Base-by-base conservation (phyloP, 2,888 invertebrate genomes). In the Odontocolon sp. region DNA sequence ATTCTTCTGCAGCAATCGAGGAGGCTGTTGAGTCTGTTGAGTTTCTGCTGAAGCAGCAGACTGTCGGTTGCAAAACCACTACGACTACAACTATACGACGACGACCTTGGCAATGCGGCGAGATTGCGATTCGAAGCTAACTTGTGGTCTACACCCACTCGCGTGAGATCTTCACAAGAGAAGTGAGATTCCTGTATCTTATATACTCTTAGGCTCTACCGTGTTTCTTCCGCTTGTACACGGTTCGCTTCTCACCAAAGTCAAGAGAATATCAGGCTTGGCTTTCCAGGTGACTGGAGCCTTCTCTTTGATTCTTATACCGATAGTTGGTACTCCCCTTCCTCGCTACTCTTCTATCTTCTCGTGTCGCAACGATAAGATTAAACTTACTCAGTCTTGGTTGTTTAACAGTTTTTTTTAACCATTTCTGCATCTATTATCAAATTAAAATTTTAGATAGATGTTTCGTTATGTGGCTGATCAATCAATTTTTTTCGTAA, bases 81-180 rank as follows among this genome's bases (percentile, higher is more conserved):
- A 47, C 63, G 33, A 23, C 47, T 36, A 33, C 63, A 33, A 47
- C 63, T 23, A 47, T 47, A 45, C 63, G 11, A 63, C 47, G 47
- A 36, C 33, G 76, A 67, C 76, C 76, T 76, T 71, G 76, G 67
- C 76, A 71, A 71, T 76, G 67, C 66, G 59, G 54, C 59, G 45
- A 76, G 61, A 59, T 76, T 66, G 66, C 66, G 54, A 66, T 69
- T 75, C 70, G 59, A 76, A 16, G 57, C 70, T 66, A 70, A 66
- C 66, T 76, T 36, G 59, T 54, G 61, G 59, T 67, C 61, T 57
- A 71, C 76, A 67, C 76, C 70, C 71, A 76, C 71, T 67, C 71
- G 47, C 38, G 59, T 61, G 61, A 38, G 47, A 76, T 76, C 66
- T 61, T 47, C 70, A 16, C 26, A 9, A 23, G 42, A 54, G 59